A percentile compares a stretch with the other conserved stretches of the same genome.
These are phyloP conservation scores for Ageneiosus marmoratus DNA, from an alignment of 2,113 vertebrate genomes.

Conservation along the genomic window DNA sequence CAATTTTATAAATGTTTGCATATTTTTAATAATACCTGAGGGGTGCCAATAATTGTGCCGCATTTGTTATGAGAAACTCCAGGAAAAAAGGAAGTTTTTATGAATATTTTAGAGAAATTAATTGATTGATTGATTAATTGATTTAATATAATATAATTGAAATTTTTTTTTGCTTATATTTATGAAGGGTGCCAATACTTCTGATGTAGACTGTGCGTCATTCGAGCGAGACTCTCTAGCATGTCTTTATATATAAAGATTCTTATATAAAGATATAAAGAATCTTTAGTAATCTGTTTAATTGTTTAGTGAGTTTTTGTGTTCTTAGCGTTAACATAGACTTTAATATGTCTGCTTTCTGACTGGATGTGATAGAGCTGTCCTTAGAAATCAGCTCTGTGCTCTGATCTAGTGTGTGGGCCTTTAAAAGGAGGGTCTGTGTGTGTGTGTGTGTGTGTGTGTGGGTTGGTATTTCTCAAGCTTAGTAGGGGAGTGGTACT, in stretches of 20 bases:
- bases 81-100: not conserved
- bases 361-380: not conserved
- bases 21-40: not conserved
- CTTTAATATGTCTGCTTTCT: not conserved
- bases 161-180: not conserved
- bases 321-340: not conserved
- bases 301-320: not conserved
- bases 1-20: not conserved
- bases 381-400: conserved; percentile 42
- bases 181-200: not conserved
- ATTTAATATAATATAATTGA: too few relatives aligned
- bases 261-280: too few relatives aligned
- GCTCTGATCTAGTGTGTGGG: conserved; percentile 39
- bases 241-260: not conserved
- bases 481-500: conserved; percentile 66
- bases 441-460: conserved; percentile 44
- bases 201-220: not conserved
- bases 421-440: conserved; percentile 55
- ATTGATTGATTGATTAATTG: too few relatives aligned
- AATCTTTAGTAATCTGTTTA: not conserved
- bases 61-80: not conserved
- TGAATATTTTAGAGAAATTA: not conserved
- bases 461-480: conserved; percentile 72
- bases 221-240: not conserved
- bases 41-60: not conserved